Evolutionary conservation across 2,113 vertebrate species (phyloP).

Genomic region (Ia io): DNA sequence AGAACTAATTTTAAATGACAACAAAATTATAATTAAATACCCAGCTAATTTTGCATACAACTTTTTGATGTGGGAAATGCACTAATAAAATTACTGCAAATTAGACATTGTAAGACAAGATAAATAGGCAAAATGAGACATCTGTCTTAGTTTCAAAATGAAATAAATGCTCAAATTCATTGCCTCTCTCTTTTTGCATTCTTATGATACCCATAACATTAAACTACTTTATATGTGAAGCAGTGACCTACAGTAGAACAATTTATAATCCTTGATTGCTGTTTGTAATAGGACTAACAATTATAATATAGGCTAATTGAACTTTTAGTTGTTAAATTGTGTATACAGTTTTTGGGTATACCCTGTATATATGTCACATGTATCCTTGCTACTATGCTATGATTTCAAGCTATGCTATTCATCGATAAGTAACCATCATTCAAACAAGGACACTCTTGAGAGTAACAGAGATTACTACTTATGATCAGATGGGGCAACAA

Average conservation of each 20-base stretch:
- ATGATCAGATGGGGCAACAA: neutral
- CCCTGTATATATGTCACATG: neutral
- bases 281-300: neutral
- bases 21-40: constrained; percentile 49
- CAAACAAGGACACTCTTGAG: neutral
- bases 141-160: neutral
- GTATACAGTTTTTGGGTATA: no score
- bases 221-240: neutral
- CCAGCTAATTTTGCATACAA: constrained; percentile 44
- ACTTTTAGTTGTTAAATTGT: no score
- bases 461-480: neutral
- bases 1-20: constrained; percentile 53
- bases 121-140: constrained; percentile 16
- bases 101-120: constrained; percentile 15
- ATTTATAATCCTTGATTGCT: neutral
- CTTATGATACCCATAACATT: neutral
- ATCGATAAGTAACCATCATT: neutral
- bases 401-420: neutral
- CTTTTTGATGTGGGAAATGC: constrained; percentile 45
- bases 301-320: neutral
- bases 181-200: neutral
- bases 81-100: constrained; percentile 31
- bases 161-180: neutral
- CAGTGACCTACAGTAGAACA: neutral
- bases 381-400: neutral